Evolutionary conservation across 2,888 invertebrate genomes (phyloP).

Genomic region (Apomyelois bistriatella): DNA sequence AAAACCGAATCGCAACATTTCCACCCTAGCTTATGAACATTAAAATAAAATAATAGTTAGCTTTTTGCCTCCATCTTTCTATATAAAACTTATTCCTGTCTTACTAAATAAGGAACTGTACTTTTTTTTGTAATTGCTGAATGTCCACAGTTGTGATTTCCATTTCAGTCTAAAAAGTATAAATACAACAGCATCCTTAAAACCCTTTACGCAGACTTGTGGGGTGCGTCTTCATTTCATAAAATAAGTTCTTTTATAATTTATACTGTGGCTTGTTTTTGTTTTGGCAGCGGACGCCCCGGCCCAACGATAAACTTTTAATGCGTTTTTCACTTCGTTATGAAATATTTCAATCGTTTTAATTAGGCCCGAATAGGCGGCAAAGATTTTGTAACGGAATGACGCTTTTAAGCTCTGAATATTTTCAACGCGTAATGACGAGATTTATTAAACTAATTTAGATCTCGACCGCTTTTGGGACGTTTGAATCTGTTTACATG

Average conservation of each 20-base stretch:
- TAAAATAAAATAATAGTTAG: too few species aligned
- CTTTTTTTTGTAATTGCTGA: too few species aligned
- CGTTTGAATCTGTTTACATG: slow-evolving; percentile 3
- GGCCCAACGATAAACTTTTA: slow-evolving; percentile 57
- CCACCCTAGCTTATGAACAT: too few species aligned
- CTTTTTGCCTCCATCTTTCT: too few species aligned
- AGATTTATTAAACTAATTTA: slow-evolving; percentile 38
- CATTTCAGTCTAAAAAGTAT: not conserved
- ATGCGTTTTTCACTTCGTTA: slow-evolving; percentile 66
- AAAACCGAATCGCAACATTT: too few species aligned
- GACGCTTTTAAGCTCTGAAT: slow-evolving; percentile 34
- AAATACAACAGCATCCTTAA: not conserved
- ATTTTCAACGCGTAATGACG: slow-evolving; percentile 35
- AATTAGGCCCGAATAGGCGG: slow-evolving; percentile 49
- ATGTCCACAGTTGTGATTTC: too few species aligned
- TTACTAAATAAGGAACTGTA: too few species aligned
- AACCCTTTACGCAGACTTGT: not conserved
- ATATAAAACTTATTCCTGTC: too few species aligned
- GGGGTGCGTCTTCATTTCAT: not conserved
- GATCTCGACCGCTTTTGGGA: slow-evolving; percentile 14
- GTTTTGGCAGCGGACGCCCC: slow-evolving; percentile 31
- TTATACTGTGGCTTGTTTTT: slow-evolving; percentile 40
- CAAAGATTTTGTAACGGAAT: slow-evolving; percentile 45
- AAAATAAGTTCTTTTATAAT: slow-evolving; percentile 4
- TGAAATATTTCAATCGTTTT: slow-evolving; percentile 60